Evolutionary conservation across 2,888 invertebrate genomes (phyloP), one percentile per base, ranked within the genome.

Genomic region (Spodoptera picta): DNA sequence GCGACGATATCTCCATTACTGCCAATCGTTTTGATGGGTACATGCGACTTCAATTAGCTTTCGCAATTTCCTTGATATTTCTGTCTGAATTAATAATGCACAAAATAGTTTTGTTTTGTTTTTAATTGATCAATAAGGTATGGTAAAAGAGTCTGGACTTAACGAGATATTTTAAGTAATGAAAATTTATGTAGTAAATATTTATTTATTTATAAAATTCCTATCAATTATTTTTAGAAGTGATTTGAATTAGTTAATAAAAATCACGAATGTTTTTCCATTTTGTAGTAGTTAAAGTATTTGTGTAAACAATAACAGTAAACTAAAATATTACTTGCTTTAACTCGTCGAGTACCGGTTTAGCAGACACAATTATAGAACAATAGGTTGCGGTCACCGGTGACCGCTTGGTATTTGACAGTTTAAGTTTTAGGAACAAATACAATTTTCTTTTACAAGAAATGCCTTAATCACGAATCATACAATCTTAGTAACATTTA

Each of bases 1-100:
- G 31, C 10, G 60, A 57, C 27, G 65, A 60, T 64, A 77, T 60
- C 63, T 66, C 69, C 65, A 71, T 77, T 77, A 75, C 45, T 12
- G 50, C 19, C 61, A 72, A 74, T 69, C 52, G 45, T 41, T 57
- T 69, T 72, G 50, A 79, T 57, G 55, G 67, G 1, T 36, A 43
- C 11, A 43, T 41, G 45, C 59, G 43, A 47, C 53, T 55, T 46
- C 24, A 27, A 19, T 27, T 41, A 77, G 31, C 49, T 63, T 61
- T 67, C 27, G 23, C 49, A 27, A 63, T 73, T 79, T 79, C 66
- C 69, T 72, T 68, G 56, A 60, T 60, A 7, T 42, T 53, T 41
- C 42, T 63, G 19, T 55, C 27, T 46, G 27, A 60, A 48, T 56
- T 12, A 24, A 54, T 7, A 64, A 54, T 14, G 36, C 41, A 14